A percentile compares a stretch with the other conserved stretches of the same genome.
Evolutionary conservation across 92 coral and sea anemone species (phyloP).

Genomic region (Palythoa grandiflora): DNA sequence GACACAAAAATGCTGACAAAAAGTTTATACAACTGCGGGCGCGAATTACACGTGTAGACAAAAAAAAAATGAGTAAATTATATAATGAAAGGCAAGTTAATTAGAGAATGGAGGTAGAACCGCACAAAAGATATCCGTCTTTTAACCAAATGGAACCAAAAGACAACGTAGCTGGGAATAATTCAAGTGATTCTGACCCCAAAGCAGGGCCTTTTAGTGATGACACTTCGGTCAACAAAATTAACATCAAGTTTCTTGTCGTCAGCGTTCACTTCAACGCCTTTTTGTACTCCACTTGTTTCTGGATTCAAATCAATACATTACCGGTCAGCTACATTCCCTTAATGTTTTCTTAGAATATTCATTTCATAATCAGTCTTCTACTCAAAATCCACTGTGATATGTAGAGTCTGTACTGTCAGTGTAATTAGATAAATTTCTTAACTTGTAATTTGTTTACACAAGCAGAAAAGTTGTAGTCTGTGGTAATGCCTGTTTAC

Average conservation of each 20-base stretch:
- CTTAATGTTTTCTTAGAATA: not conserved
- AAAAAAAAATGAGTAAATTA: not conserved
- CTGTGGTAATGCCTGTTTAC: too few relatives aligned
- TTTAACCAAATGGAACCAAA: conserved; percentile 11
- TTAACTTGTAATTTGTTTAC: too few relatives aligned
- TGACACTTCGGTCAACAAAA: not conserved
- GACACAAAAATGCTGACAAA: conserved; percentile 15
- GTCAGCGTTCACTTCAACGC: conserved; percentile 87
- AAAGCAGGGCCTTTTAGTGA: not conserved
- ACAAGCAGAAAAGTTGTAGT: too few relatives aligned
- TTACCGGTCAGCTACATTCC: conserved; percentile 75
- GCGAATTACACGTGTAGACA: not conserved
- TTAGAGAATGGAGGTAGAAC: conserved; percentile 23
- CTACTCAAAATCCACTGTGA: not conserved
- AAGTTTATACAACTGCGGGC: conserved; percentile 50
- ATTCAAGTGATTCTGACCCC: not conserved
- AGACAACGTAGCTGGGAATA: not conserved
- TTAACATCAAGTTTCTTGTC: conserved; percentile 67
- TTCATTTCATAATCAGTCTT: not conserved
- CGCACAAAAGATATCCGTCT: conserved; percentile 16
- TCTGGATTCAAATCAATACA: conserved; percentile 95
- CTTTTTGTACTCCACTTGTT: conserved; percentile 85
- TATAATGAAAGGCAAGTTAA: conserved; percentile 25
- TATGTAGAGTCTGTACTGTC: too few relatives aligned
- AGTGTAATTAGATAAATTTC: too few relatives aligned